A percentile compares a stretch with the other conserved stretches of the same genome.
Conservation (phyloP, 2,113 vertebrate genomes). For the Electrona antarctica region DNA sequence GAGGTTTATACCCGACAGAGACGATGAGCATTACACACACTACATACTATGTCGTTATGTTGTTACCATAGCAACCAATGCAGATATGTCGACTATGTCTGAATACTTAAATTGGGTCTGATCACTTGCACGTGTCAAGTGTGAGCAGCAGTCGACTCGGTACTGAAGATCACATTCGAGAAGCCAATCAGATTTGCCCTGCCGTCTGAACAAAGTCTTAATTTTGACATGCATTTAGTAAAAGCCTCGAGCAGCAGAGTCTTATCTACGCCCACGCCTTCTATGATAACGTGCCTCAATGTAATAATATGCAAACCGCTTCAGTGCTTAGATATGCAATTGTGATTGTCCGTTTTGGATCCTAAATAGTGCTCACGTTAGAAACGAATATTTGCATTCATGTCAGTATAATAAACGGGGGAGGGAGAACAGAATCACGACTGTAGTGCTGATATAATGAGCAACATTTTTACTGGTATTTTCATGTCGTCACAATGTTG, state of each 20-base stretch:
- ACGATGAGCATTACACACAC: too few species aligned
- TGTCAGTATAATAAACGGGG: neutral
- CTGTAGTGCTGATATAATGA: conserved; percentile 32
- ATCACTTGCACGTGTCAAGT: too few species aligned
- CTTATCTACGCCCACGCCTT: conserved; percentile 57
- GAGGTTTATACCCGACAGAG: too few species aligned
- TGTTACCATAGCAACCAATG: too few species aligned
- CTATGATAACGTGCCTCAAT: conserved; percentile 71
- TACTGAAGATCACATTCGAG: too few species aligned
- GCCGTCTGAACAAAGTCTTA: neutral
- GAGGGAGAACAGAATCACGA: conserved; percentile 25
- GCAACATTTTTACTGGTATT: conserved; percentile 24
- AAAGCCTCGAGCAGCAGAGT: conserved; percentile 50
- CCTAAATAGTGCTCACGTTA: conserved; percentile 21
- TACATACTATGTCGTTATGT: too few species aligned
- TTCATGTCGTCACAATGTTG: conserved; percentile 33
- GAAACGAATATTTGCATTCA: conserved; percentile 4
- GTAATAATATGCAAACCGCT: conserved; percentile 64
- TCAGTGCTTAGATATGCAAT: conserved; percentile 62
- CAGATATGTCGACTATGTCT: too few species aligned
- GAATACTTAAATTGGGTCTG: too few species aligned
- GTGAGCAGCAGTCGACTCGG: too few species aligned
- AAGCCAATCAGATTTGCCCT: too few species aligned
- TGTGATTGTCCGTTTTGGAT: conserved; percentile 42
- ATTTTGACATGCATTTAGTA: conserved; percentile 38